These are phyloP conservation scores for Oreochromis aureus DNA, from an alignment of 2,113 vertebrate species.

Conservation along the genomic window DNA sequence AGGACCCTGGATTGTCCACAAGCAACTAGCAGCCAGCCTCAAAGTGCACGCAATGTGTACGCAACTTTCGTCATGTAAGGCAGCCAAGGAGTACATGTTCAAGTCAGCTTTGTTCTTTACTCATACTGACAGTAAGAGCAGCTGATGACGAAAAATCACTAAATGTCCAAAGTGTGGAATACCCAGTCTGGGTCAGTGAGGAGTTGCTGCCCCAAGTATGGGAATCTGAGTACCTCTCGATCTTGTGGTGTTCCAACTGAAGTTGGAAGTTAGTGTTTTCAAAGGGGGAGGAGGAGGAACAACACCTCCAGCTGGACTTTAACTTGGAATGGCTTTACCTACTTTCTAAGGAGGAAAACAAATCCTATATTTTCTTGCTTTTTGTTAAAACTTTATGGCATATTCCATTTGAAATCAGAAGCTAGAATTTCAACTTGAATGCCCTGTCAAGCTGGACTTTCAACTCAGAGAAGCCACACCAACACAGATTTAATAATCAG, in stretches of 20 bases:
- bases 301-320: too few species aligned
- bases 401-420: accelerated
- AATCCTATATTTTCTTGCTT: background rate
- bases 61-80: background rate
- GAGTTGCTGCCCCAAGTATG: background rate
- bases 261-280: too few species aligned
- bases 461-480: background rate
- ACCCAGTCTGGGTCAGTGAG: background rate
- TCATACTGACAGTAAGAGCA: background rate
- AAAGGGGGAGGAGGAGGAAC: too few species aligned
- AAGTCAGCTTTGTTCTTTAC: background rate
- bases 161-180: background rate
- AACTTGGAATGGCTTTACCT: too few species aligned
- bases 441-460: background rate
- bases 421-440: background rate
- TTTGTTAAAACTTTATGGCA: background rate
- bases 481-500: background rate
- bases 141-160: background rate
- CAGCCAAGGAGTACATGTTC: background rate
- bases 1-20: background rate
- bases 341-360: background rate
- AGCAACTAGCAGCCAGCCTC: background rate
- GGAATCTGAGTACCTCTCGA: background rate
- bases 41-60: background rate
- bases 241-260: background rate